A percentile compares a stretch with the other conserved stretches of the same genome.
These are phyloP conservation scores for Corapipo altera DNA, from an alignment of 2,113 vertebrate species.

Conservation along the genomic window DNA sequence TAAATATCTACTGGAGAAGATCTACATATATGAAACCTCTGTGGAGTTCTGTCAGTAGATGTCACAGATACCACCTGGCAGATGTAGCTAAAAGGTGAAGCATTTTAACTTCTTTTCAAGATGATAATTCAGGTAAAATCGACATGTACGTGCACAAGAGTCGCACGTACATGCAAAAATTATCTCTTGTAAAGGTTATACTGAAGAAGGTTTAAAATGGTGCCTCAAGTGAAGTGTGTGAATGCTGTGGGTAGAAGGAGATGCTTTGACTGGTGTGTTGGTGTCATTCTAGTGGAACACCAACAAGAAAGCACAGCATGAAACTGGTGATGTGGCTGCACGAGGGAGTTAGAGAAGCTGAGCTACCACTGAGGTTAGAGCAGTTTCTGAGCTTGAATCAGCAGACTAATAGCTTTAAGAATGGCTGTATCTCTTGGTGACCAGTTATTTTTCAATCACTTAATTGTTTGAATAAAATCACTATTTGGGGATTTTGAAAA, in stretches of 20 bases:
- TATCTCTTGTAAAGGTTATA: background rate
- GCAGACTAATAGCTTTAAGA: background rate
- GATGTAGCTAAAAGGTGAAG: background rate
- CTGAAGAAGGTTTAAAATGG: background rate
- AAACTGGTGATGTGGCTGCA: background rate
- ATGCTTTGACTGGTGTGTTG: background rate
- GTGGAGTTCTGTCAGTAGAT: background rate
- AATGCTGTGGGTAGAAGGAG: background rate
- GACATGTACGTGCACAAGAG: fast-evolving
- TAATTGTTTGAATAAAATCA: background rate
- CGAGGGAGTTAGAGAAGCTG: background rate
- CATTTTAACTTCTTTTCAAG: background rate
- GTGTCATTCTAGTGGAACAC: background rate
- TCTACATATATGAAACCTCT: background rate
- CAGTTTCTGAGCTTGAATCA: background rate
- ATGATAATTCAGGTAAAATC: background rate
- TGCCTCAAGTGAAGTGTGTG: background rate
- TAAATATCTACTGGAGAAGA: background rate
- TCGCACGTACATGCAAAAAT: background rate
- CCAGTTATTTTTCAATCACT: background rate
- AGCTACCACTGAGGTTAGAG: background rate
- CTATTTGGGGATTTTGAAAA: background rate
- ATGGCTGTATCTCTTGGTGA: background rate
- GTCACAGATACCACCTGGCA: background rate
- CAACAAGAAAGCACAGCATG: fast-evolving